A percentile compares a stretch with the other conserved stretches of the same genome.
Evolutionary conservation across 2,797 vertebrate species (phyloP).

Genomic region (Neoniphon sammara): DNA sequence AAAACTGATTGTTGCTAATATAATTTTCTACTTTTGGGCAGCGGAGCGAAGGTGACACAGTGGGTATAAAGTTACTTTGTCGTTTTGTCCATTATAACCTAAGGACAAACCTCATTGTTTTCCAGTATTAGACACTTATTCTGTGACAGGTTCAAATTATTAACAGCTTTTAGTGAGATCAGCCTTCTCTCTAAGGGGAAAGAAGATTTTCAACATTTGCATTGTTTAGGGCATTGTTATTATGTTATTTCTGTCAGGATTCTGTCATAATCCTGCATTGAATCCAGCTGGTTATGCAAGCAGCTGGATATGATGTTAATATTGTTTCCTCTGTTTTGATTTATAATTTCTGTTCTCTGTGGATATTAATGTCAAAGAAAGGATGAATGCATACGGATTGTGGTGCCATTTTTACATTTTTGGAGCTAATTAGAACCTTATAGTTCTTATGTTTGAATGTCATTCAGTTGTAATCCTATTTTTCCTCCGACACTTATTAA

Average conservation of each 20-base stretch:
- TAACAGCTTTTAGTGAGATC: not conserved
- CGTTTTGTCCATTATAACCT: not conserved
- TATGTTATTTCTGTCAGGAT: constrained; percentile 51
- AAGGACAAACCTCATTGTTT: too few relatives aligned
- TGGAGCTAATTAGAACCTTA: constrained; percentile 27
- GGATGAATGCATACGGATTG: constrained; percentile 26
- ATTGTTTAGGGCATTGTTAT: constrained; percentile 42
- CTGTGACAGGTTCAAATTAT: not conserved
- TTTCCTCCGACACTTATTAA: not conserved
- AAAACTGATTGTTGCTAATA: not conserved
- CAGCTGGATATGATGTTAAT: constrained; percentile 37
- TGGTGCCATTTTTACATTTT: constrained; percentile 27
- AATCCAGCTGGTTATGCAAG: constrained; percentile 45
- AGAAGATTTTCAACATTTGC: constrained; percentile 18
- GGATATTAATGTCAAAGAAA: constrained; percentile 49
- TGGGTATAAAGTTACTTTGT: not conserved
- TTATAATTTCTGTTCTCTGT: constrained; percentile 39
- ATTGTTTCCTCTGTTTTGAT: constrained; percentile 42
- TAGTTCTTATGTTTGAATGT: constrained; percentile 11
- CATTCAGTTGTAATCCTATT: constrained; percentile 9
- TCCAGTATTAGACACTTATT: too few relatives aligned
- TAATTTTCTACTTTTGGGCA: not conserved
- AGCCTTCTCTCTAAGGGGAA: not conserved
- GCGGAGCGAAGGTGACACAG: not conserved
- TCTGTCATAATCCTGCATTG: constrained; percentile 44